Conservation (phyloP, 2,888 invertebrate species). For the Scaptomyza tumidula region DNA sequence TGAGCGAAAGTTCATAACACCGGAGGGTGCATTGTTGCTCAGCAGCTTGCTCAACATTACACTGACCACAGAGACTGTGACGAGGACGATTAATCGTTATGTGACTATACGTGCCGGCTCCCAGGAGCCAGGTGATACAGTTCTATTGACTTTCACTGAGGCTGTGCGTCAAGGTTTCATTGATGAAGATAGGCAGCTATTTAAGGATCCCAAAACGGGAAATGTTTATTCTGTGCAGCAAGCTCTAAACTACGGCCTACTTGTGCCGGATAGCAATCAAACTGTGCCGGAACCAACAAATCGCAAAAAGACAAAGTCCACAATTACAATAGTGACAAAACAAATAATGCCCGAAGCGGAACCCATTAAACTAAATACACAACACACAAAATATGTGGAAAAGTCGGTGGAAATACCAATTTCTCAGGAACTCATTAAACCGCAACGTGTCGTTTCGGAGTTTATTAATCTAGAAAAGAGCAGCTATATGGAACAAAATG, state of each 20-base stretch:
- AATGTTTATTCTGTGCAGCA: slow-evolving; percentile 90
- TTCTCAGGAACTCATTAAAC: slow-evolving; percentile 71
- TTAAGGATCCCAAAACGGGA: slow-evolving; percentile 90
- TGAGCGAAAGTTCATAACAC: slow-evolving; percentile 92
- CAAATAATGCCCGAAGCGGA: slow-evolving; percentile 83
- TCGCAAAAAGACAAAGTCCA: slow-evolving; percentile 85
- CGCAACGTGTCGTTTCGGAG: slow-evolving; percentile 84
- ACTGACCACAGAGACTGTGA: slow-evolving; percentile 94
- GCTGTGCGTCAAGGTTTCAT: slow-evolving; percentile 91
- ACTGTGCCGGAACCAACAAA: slow-evolving; percentile 85
- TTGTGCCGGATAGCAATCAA: slow-evolving; percentile 87
- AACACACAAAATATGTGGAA: slow-evolving; percentile 76
- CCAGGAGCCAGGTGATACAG: slow-evolving; percentile 85
- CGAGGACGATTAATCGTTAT: slow-evolving; percentile 92
- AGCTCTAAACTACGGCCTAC: slow-evolving; percentile 90
- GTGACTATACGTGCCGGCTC: slow-evolving; percentile 89
- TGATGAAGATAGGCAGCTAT: slow-evolving; percentile 91
- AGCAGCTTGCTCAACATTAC: slow-evolving; percentile 94
- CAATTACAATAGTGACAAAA: slow-evolving; percentile 87
- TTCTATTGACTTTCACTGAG: slow-evolving; percentile 90
- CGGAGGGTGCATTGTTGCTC: slow-evolving; percentile 93
- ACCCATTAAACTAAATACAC: slow-evolving; percentile 80
- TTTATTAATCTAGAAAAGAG: slow-evolving; percentile 85
- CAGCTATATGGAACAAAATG: slow-evolving; percentile 78
- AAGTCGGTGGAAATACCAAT: slow-evolving; percentile 83